Percentiles rank a stretch among this genome's conserved stretches.
These are phyloP conservation scores for Anaspis maculata DNA, from an alignment of 2,888 invertebrate genomes.

Conservation along the genomic window DNA sequence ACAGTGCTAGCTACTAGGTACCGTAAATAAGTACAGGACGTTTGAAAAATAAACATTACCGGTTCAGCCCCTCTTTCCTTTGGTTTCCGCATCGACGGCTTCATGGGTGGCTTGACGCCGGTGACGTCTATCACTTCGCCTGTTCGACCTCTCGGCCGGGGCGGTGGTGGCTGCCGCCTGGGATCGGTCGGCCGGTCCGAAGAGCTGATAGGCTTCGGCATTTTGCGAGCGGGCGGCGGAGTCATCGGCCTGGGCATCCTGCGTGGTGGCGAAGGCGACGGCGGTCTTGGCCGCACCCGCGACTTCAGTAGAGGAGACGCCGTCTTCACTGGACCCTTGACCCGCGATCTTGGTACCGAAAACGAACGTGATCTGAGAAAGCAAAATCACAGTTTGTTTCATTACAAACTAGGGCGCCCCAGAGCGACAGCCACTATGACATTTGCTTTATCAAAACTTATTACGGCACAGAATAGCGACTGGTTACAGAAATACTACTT, in stretches of 20 bases:
- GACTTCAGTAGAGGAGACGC: slow-evolving; percentile 41
- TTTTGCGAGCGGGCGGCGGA: slow-evolving; percentile 38
- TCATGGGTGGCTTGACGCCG: slow-evolving; percentile 48
- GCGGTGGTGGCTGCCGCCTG: slow-evolving; percentile 49
- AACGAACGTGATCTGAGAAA: slow-evolving; percentile 50
- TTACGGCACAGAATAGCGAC: no score
- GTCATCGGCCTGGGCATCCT: slow-evolving; percentile 46
- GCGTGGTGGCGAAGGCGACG: slow-evolving; percentile 44
- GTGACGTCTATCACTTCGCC: slow-evolving; percentile 38
- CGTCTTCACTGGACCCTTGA: slow-evolving; percentile 34
- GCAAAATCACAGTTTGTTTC: slow-evolving; percentile 2
- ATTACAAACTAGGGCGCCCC: background rate
- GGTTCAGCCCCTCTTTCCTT: slow-evolving; percentile 42
- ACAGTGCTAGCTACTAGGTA: no score
- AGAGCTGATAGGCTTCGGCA: slow-evolving; percentile 18
- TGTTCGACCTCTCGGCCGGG: slow-evolving; percentile 49
- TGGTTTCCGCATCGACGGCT: slow-evolving; percentile 29
- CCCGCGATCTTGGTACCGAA: slow-evolving; percentile 48
- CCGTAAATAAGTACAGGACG: no score
- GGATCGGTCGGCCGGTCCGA: slow-evolving; percentile 40
- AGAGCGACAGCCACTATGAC: no score
- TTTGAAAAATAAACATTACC: slow-evolving; percentile 28
- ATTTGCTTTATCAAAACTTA: no score
- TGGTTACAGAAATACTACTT: no score
- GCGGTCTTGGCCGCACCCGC: slow-evolving; percentile 46